Evolutionary conservation across 2,888 invertebrate species (phyloP), one percentile per base, ranked within the genome.

Genomic region (Chaetoderma sp.): DNA sequence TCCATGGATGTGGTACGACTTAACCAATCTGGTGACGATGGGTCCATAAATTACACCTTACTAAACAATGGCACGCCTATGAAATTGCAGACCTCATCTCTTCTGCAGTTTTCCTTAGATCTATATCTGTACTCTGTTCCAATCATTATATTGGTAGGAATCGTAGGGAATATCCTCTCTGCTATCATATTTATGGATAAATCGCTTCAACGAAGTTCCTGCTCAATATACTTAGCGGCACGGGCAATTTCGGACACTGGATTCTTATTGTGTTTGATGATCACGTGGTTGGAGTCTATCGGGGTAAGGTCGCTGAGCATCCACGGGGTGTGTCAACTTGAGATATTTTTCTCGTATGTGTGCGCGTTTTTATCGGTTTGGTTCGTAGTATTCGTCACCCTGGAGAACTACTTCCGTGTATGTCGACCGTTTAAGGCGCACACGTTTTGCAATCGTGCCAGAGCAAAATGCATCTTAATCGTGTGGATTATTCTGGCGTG

Each of bases 321-420:
- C 6, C 44, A 57, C n/a, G 61, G 56, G 21, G 44, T 68, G 45
- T 68, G 68, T 13, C 65, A 71, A 60, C 16, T 61, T n/a, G 68
- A 59, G 23, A 52, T 67, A 6, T 67, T 70, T 55, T 47, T 67
- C 21, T 64, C 70, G 18, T 70, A 67, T 32, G 36, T 67, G n/a
- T 66, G 63, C 28, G 57, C 67, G 1, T 70, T 67, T 33, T 30
- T 63, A 27, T 67, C 67, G 0, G 70, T 70, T 13, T 70, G 70
- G 70, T 55, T 64, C 42, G 70, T 70, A 4, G 64, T 64, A 28
- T 56, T 63, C 23, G 60, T 70, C 45, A 59, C 70, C 10, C 30
- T 58, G 25, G 69, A 70, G 59, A 70, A 70, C 56, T 70, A 62
- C 52, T 60, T 65, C 54, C 42, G 68, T 4, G 66, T 68, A n/a